Conservation (phyloP, 2,888 invertebrate species). For the Aspidiotus rigidus region DNA sequence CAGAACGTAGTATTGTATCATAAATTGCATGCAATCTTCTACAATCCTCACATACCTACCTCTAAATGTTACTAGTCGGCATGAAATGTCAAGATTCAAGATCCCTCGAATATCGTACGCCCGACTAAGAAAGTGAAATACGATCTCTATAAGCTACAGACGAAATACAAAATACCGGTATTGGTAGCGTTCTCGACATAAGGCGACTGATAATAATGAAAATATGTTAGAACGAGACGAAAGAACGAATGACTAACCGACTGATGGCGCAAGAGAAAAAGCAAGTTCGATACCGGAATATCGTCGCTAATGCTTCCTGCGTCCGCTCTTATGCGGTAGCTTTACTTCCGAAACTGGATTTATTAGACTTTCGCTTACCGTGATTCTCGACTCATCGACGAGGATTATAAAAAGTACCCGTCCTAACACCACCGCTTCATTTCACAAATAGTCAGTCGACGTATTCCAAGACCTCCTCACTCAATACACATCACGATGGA, state of each 20-base stretch:
- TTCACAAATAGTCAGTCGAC: neutral
- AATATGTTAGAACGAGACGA: neutral
- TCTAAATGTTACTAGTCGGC: slow-evolving; percentile 2
- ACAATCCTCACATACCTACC: neutral
- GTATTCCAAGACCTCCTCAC: neutral
- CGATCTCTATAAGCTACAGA: neutral
- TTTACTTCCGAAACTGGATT: slow-evolving; percentile 32
- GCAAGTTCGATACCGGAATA: slow-evolving; percentile 3
- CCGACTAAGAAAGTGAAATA: neutral
- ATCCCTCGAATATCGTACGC: neutral
- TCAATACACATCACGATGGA: slow-evolving; percentile 13
- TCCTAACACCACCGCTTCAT: slow-evolving; percentile 16
- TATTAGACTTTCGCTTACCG: slow-evolving; percentile 22
- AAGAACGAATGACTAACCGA: neutral
- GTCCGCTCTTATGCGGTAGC: slow-evolving; percentile 15
- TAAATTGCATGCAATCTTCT: neutral
- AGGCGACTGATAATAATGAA: neutral
- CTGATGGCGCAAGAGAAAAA: neutral
- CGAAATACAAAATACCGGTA: neutral
- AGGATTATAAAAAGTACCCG: slow-evolving; percentile 25
- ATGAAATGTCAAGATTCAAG: neutral
- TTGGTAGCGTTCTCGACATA: neutral
- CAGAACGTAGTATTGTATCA: neutral
- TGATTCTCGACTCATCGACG: slow-evolving; percentile 8
- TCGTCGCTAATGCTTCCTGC: slow-evolving; percentile 19